Evolutionary conservation across 2,113 vertebrate genomes (phyloP), one percentile per base, ranked within the genome.

Genomic region (Platichthys flesus): DNA sequence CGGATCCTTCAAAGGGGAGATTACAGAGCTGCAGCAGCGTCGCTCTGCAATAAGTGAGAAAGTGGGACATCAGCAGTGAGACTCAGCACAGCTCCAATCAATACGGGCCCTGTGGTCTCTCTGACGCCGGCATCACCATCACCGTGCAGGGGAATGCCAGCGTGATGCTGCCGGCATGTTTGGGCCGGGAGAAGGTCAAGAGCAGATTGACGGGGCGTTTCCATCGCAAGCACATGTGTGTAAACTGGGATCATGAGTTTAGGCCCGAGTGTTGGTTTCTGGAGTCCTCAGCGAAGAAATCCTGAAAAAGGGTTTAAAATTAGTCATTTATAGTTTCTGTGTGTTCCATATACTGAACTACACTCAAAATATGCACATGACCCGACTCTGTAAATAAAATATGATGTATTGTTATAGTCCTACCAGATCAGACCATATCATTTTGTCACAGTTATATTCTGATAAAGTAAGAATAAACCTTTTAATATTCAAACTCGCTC

Each of bases 41-140:
- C 54, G 20, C 59, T 54, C 28, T 60, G 55, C 56, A 58, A 45
- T 67, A 31, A 83, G 35, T 49, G 61, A 51, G 54, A 73, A 58
- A 60, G 67, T 64, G 54, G 52, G 78, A 3, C 70, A 51, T 54
- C 58, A 5, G 71, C 64, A n/a, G 23, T 6, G 68, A 70, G 65
- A 76, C 59, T 24, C 51, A 31, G 79, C 72, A 52, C 49, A 7
- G 18, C 37, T 57, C 58, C 65, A 69, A 74, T 85, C 82, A 81
- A 71, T 79, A 79, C 8, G 21, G 20, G 63, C 66, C 37, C 69
- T 2, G 2, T 21, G 54, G 23, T 56, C 65, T 58, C 21, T 35
- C 31, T 57, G 72, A 76, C 79, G 52, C 45, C 79, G 45, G 49
- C 24, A 76, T 76, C 69, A 79, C 49, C 67, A 51, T 81, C 60